Evolutionary conservation across 1,140 invertebrate species (phyloP).

Genomic region (Platorchestia sp.): DNA sequence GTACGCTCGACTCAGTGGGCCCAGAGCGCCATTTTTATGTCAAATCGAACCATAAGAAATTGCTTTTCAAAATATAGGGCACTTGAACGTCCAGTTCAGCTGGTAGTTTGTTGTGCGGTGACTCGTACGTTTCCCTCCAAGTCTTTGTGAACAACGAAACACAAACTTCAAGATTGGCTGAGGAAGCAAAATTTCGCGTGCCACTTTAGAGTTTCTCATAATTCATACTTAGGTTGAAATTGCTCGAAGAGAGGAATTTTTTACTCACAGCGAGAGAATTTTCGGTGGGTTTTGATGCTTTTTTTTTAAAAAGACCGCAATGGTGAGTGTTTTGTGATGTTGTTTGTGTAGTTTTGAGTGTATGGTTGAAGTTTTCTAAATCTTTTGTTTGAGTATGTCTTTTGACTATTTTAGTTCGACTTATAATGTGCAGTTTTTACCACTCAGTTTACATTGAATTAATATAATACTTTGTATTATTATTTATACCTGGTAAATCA

Average conservation of each 20-base stretch:
- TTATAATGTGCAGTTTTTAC: too few relatives aligned
- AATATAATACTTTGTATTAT: too few relatives aligned
- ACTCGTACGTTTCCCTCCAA: not conserved
- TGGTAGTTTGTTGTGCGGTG: not conserved
- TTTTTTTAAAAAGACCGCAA: too few relatives aligned
- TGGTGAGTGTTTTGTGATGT: too few relatives aligned
- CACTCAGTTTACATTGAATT: too few relatives aligned
- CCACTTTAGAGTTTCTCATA: not conserved
- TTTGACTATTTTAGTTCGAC: too few relatives aligned
- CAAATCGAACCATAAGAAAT: slow-evolving; percentile 17
- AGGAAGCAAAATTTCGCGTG: not conserved
- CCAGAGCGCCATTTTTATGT: not conserved
- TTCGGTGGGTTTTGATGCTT: too few relatives aligned
- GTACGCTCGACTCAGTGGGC: not conserved
- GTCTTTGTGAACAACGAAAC: not conserved
- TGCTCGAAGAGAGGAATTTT: not conserved
- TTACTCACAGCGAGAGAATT: not conserved
- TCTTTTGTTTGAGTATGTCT: too few relatives aligned
- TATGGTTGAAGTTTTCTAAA: too few relatives aligned
- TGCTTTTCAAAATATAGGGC: not conserved
- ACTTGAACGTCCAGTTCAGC: slow-evolving; percentile 2
- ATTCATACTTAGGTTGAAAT: not conserved
- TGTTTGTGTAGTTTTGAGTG: too few relatives aligned
- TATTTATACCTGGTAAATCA: too few relatives aligned
- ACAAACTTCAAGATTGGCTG: not conserved